These are phyloP conservation scores for Pluvialis apricaria DNA, from an alignment of 2,113 vertebrate species.

Conservation along the genomic window DNA sequence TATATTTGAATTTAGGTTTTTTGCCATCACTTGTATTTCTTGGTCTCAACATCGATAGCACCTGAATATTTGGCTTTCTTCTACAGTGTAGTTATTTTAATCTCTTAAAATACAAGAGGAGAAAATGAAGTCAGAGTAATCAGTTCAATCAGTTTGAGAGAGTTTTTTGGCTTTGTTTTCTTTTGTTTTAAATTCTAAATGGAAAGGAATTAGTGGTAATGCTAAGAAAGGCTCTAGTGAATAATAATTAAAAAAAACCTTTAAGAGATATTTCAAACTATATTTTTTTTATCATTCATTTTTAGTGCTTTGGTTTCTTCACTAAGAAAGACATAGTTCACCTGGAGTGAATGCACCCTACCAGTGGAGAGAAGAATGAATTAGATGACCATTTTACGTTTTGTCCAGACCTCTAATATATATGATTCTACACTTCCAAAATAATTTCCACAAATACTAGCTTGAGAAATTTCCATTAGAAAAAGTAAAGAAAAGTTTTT, in stretches of 20 bases:
- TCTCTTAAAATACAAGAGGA: background rate
- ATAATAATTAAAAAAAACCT: background rate
- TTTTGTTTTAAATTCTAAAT: background rate
- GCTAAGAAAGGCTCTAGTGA: background rate
- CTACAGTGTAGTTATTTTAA: background rate
- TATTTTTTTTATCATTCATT: background rate
- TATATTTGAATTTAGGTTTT: background rate
- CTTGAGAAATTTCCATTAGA: background rate
- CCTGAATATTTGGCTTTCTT: background rate
- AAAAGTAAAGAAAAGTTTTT: background rate
- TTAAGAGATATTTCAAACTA: background rate
- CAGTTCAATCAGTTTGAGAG: background rate
- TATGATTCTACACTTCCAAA: background rate
- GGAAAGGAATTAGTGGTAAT: background rate
- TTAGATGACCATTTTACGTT: background rate
- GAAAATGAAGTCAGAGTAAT: background rate
- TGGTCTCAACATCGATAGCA: background rate
- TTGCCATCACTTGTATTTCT: background rate
- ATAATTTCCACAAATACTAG: background rate
- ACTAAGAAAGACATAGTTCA: background rate
- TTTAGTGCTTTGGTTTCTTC: background rate
- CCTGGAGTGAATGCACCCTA: fast-evolving
- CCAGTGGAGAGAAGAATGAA: background rate
- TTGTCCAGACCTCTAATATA: background rate
- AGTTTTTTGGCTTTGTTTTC: background rate